These are phyloP conservation scores for Chunga burmeisteri DNA, from an alignment of 2,113 vertebrate species.

Conservation along the genomic window DNA sequence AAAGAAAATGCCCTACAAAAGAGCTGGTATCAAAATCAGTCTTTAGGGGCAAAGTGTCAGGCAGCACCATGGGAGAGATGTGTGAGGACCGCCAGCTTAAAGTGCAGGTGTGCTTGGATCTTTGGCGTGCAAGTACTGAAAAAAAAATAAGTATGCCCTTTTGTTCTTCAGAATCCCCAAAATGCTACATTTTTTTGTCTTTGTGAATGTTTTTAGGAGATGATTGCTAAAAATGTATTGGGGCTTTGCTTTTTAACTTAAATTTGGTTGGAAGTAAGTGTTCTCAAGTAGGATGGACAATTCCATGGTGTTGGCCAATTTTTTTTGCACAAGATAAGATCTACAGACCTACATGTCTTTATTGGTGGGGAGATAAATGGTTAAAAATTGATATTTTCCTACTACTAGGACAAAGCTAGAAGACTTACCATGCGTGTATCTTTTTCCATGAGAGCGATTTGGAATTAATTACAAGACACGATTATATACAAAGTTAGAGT, in stretches of 20 bases:
- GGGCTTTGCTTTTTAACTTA: not conserved
- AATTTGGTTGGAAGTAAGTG: not conserved
- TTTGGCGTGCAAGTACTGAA: not conserved
- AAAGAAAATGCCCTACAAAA: not conserved
- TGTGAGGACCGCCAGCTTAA: not conserved
- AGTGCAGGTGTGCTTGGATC: not conserved
- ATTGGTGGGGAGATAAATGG: not conserved
- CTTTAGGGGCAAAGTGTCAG: not conserved
- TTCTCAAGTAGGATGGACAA: not conserved
- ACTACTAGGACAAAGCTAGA: not conserved
- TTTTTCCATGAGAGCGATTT: not conserved
- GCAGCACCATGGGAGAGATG: not conserved
- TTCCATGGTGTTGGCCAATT: not conserved
- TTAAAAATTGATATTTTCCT: not conserved
- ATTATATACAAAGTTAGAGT: not conserved
- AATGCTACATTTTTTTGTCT: not conserved
- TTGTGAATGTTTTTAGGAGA: not conserved
- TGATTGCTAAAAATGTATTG: not conserved
- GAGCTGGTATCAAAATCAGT: not conserved
- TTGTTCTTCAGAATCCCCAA: not conserved
- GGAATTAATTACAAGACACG: not conserved
- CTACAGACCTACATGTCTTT: not conserved
- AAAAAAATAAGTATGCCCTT: not conserved
- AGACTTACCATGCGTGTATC: accelerated
- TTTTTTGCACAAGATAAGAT: not conserved